Base-by-base conservation (phyloP, 1,140 invertebrate species). In the Drosophila lacteicornis region DNA sequence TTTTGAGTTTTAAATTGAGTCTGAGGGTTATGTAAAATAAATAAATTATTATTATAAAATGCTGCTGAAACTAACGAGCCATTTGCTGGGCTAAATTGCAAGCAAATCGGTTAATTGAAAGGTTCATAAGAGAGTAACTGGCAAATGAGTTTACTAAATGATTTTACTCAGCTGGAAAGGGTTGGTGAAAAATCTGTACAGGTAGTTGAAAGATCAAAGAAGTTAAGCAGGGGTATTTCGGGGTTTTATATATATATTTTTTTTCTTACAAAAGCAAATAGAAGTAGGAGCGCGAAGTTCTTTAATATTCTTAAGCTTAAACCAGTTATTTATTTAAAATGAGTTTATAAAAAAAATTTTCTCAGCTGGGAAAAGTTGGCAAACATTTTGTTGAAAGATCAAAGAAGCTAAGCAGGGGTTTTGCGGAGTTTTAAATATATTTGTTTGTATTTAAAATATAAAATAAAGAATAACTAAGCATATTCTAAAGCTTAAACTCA, bases 61-160 rank as follows among this genome's bases (percentile, higher is more conserved):
- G 17, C 65, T 69, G 51, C 49, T 25, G 46, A 47, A 11, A 51
- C 67, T 73, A 73, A 73, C 69, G 69, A 73, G 30, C 27, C 67
- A 71, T 51, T 71, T 36, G 30, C 68, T 50, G 13, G 53, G 67
- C 67, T 11, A 60, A 73, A 73, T 73, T 71, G 46, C 69, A 38
- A 13, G 38, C 53, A 73, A 73, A 60, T 71, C 46, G 46, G 53
- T 71, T 55, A 69, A 69, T 57, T 71, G 63, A 69, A 57, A 68
- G 47, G 25, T 13, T 36, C 65, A 70, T 66, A 49, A 69, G 51
- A 42, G 65, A 17, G 68, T 43, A 66, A 25, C 30, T 13, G n/a
- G 58, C 25, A 30, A 11, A 43, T 66, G 25, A 19, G 40, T 42
- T 38, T 3, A 2, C 38, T 47, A 36, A 51, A 65, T 45, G 40